Percentiles rank a stretch among this genome's conserved stretches.
phyloP scores from a whole-genome alignment of 2,888 invertebrate genomes.

The Chrysolina oricalcia region DNA sequence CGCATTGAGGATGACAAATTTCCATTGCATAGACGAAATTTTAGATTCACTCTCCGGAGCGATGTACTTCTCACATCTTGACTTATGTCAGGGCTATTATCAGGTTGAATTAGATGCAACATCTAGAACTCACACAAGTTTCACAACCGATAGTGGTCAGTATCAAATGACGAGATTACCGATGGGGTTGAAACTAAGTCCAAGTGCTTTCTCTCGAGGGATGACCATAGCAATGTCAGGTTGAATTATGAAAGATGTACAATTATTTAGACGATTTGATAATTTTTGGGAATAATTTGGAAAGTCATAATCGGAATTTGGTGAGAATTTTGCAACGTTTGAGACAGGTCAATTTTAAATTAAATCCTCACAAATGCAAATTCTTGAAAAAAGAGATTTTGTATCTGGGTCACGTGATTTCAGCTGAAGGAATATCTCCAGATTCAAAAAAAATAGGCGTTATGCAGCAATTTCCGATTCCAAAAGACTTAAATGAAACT shows the following conservation, averaged over 20 bases:
- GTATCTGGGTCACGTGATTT: slow-evolving; percentile 13
- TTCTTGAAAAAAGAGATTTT: slow-evolving; percentile 19
- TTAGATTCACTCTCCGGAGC: slow-evolving; percentile 45
- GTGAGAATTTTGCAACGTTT: slow-evolving; percentile 33
- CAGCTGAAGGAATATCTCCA: slow-evolving; percentile 36
- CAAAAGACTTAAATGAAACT: slow-evolving; percentile 44
- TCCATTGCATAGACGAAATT: slow-evolving; percentile 16
- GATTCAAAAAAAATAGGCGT: slow-evolving; percentile 47
- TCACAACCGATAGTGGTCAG: slow-evolving; percentile 56
- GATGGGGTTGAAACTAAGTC: slow-evolving; percentile 58
- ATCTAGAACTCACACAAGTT: slow-evolving; percentile 54
- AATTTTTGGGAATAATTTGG: slow-evolving; percentile 11
- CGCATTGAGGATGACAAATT: slow-evolving; percentile 26
- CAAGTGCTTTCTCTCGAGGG: slow-evolving; percentile 56
- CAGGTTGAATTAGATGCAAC: slow-evolving; percentile 53
- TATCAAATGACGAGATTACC: slow-evolving; percentile 55
- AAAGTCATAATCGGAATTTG: slow-evolving; percentile 46
- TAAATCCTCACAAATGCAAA: slow-evolving; percentile 51
- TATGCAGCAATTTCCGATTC: slow-evolving; percentile 47
- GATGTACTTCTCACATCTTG: slow-evolving; percentile 57
- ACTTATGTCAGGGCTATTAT: slow-evolving; percentile 57
- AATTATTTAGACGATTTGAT: slow-evolving; percentile 26
- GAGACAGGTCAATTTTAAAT: slow-evolving; percentile 35
- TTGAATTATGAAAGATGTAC: slow-evolving; percentile 46
- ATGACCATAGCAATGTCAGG: slow-evolving; percentile 57